Evolutionary conservation across 53 echinoderm and acorn worm genomes (phyloP).

Genomic region (Hippasteria phrygiana): DNA sequence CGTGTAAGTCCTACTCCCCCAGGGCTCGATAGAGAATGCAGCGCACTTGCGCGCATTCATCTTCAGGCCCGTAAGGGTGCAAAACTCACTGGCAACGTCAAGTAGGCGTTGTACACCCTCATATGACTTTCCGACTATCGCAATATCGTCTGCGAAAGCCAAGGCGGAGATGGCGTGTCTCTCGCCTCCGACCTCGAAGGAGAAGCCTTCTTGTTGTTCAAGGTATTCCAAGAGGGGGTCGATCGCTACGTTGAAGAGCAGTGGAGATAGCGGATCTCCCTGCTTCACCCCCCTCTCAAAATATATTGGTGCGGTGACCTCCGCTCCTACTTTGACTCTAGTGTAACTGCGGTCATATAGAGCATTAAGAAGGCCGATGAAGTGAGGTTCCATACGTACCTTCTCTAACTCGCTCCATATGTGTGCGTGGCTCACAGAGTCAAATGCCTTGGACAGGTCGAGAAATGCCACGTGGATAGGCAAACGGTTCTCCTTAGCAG

Average conservation of each 20-base stretch:
- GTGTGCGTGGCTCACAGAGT: too few species aligned
- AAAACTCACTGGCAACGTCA: not conserved
- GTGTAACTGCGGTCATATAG: too few species aligned
- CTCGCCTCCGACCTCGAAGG: not conserved
- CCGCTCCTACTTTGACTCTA: too few species aligned
- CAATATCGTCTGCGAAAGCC: constrained; percentile 25
- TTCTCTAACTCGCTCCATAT: too few species aligned
- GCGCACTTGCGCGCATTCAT: constrained; percentile 20
- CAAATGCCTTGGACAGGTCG: too few species aligned
- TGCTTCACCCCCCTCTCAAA: too few species aligned
- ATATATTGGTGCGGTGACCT: too few species aligned
- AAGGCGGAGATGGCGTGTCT: not conserved
- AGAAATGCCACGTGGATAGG: too few species aligned
- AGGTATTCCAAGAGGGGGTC: constrained; percentile 17
- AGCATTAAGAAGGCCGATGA: too few species aligned
- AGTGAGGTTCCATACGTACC: too few species aligned
- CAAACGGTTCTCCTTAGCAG: too few species aligned
- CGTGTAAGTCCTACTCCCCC: not conserved
- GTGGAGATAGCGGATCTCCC: constrained; percentile 28
- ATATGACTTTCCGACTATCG: not conserved
- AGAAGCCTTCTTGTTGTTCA: constrained; percentile 1
- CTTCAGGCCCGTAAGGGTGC: not conserved
- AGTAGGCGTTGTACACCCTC: not conserved
- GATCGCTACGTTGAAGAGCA: constrained; percentile 27
- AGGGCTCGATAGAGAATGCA: constrained; percentile 20